Evolutionary conservation across 2,113 vertebrate genomes (phyloP).

Genomic region (Ochotona princeps): DNA sequence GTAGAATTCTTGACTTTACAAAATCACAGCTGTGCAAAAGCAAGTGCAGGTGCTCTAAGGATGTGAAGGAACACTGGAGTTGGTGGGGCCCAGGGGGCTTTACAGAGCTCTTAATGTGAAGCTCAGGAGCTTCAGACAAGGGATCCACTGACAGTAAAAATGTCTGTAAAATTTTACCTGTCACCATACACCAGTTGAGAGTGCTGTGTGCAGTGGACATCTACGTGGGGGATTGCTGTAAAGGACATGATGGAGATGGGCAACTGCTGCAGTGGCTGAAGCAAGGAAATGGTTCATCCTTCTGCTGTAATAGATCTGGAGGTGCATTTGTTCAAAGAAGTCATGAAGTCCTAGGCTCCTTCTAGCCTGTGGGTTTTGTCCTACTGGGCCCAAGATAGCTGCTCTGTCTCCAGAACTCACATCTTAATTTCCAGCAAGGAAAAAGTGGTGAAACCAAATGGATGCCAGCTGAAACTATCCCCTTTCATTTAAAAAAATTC

Average conservation of each 20-base stretch:
- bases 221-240: not conserved
- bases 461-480: not conserved
- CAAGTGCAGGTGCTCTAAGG: not conserved
- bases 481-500: not conserved
- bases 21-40: not conserved
- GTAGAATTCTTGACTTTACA: not conserved
- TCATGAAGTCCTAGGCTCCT: not conserved
- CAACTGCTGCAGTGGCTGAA: not conserved
- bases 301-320: not conserved
- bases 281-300: not conserved
- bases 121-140: not conserved
- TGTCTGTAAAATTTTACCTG: not conserved
- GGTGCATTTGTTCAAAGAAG: not conserved
- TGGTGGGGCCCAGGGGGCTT: not conserved
- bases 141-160: not conserved
- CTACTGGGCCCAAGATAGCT: not conserved
- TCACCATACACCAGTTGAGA: not conserved
- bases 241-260: not conserved
- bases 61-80: not conserved
- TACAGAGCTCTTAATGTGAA: not conserved
- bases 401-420: not conserved
- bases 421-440: not conserved
- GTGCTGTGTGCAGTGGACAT: not conserved
- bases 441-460: not conserved
- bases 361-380: not conserved